Base-by-base conservation (phyloP, 1,140 invertebrate genomes). In the Drosophila parabipectinata region DNA sequence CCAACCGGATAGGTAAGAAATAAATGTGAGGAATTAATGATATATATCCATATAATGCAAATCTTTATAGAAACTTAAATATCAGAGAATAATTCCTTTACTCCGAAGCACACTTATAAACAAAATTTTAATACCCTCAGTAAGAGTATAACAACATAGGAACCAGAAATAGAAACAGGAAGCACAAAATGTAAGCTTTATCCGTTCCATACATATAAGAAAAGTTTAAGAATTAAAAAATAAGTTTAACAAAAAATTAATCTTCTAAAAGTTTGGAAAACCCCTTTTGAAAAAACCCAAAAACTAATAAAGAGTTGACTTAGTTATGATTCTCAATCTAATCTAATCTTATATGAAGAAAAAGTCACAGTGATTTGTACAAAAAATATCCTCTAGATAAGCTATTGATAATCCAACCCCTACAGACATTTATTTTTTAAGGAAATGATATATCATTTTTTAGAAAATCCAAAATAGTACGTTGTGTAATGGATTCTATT, bases 131-230 rank as follows among this genome's bases (percentile, higher is more conserved):
- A 21, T 21, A 21, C 21, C 21, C 21, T 21, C 21, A 3, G 3
- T 3, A 3, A 21, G 21, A 21, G 21, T 21, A 21, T 21, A 21
- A 21, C 21, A 0, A 21, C 2, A 21, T 21, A 21, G 21, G 26
- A 28, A 28, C 26, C 26, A 28, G 3, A 21, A 45, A 12, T 12
- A 50, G 26, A 54, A 28, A 28, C 26, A 28, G 26, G 26, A 28
- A 28, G 5, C 26, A 7, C 26, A 7, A 28, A 55, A 68, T 63
- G 21, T 30, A 50, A 68, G 48, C 5, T 28, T 28, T 28, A 21
- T 21, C 21, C 21, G 1, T 18, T 18, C 18, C 18, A 18, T 18
- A 18, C 18, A 18, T 18, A 18, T 18, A 18, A 1, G 18, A 26
- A 26, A 26, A 5, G 26, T 26, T 26, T 15, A 15, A 15, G 1